A percentile compares a stretch with the other conserved stretches of the same genome.
phyloP scores from a whole-genome alignment of 2,888 invertebrate genomes.

The Merodon equestris region DNA sequence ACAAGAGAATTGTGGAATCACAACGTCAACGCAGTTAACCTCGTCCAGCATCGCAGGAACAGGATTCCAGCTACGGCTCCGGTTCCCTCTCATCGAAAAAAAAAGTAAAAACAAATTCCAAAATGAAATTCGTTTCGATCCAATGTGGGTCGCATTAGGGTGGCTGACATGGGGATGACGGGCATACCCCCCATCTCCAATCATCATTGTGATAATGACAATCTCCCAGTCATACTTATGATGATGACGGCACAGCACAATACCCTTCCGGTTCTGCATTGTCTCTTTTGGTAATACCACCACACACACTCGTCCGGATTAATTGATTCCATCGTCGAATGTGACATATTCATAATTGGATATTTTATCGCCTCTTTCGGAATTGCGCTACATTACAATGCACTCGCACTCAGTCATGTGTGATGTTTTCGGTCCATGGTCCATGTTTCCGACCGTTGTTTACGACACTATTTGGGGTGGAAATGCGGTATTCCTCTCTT shows the following conservation, averaged over 20 bases:
- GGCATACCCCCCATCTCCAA: not conserved
- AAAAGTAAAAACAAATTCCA: slow-evolving; percentile 58
- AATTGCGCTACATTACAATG: slow-evolving; percentile 45
- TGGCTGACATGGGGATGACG: no score
- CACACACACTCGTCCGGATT: slow-evolving; percentile 35
- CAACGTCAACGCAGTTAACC: slow-evolving; percentile 27
- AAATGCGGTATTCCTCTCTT: slow-evolving; percentile 22
- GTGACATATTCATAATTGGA: slow-evolving; percentile 70
- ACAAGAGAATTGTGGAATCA: slow-evolving; percentile 36
- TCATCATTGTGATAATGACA: slow-evolving; percentile 40
- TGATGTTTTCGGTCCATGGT: no score
- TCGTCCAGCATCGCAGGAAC: slow-evolving; percentile 2
- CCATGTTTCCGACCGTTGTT: not conserved
- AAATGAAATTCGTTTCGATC: slow-evolving; percentile 28
- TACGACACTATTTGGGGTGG: slow-evolving; percentile 37
- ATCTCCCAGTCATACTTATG: slow-evolving; percentile 29
- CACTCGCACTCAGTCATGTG: no score
- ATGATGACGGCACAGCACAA: slow-evolving; percentile 12
- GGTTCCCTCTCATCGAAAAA: no score
- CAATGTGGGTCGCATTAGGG: slow-evolving; percentile 13
- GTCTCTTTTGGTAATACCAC: not conserved
- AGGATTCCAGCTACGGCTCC: slow-evolving; percentile 17
- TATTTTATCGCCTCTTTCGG: slow-evolving; percentile 67
- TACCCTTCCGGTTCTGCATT: slow-evolving; percentile 49
- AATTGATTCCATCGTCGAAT: slow-evolving; percentile 64